Percentiles rank a stretch among this genome's conserved stretches.
phyloP scores from a whole-genome alignment of 2,888 invertebrate genomes.

The Lasioglossum villosulum region DNA sequence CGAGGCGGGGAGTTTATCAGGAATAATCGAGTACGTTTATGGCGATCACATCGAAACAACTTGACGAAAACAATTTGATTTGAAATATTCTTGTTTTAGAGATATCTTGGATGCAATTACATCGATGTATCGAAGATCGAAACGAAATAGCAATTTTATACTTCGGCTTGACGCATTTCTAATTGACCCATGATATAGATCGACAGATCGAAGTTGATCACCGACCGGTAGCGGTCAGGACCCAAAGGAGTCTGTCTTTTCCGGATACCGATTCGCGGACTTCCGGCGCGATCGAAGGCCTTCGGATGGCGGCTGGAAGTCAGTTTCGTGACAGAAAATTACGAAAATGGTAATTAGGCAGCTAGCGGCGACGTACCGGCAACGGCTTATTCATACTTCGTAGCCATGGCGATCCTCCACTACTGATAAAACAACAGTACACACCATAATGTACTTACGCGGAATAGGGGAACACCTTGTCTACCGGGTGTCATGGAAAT shows the following conservation, averaged over 20 bases:
- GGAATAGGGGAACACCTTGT: conserved; percentile 77
- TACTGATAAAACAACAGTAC: conserved; percentile 84
- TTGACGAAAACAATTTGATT: neutral
- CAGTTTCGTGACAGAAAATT: conserved; percentile 75
- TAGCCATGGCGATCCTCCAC: conserved; percentile 84
- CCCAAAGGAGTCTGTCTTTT: conserved; percentile 15
- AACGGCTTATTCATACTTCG: conserved; percentile 81
- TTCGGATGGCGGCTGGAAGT: conserved; percentile 53
- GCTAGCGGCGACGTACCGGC: conserved; percentile 72
- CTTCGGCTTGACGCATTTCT: neutral
- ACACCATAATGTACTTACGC: conserved; percentile 79
- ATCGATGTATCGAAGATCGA: neutral
- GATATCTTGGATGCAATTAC: neutral
- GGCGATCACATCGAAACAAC: neutral
- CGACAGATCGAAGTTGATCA: conserved; percentile 12
- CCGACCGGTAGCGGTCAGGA: neutral
- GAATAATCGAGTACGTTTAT: neutral
- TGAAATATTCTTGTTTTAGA: neutral
- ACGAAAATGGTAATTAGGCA: conserved; percentile 81
- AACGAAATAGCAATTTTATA: neutral
- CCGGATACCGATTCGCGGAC: conserved; percentile 1
- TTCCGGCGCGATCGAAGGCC: conserved; percentile 33
- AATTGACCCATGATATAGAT: neutral
- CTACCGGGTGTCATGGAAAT: conserved; percentile 74
- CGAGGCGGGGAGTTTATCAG: neutral